Evolutionary conservation across 2,113 vertebrate genomes (phyloP), one percentile per base, ranked within the genome.

Genomic region (Alouatta palliata): DNA sequence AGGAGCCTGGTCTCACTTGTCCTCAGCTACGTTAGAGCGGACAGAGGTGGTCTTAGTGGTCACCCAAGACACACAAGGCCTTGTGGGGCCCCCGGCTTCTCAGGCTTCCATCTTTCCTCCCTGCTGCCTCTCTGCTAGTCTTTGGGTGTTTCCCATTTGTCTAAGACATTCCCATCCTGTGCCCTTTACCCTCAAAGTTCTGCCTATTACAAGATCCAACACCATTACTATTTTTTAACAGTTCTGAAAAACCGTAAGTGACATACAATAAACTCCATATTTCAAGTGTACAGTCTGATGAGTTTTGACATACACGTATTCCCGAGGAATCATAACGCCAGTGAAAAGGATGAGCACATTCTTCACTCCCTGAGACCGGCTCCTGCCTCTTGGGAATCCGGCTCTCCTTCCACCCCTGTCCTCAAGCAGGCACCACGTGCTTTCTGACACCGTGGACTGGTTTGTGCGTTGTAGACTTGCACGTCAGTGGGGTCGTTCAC

Each of bases 1-100:
- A 27, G 66, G 17, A 23, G 8, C 45, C 23, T 3, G 1, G 1
- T 49, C 30, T 56, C 14, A 0, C 13, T 21, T 1, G 23, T 45
- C 87, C 66, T 75, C 5, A 2, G 54, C 45, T n/a, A 5, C 10
- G 7, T 0, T 45, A 17, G 84, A 82, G 56, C 37, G 4, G 32
- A 16, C 20, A 17, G 10, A 45, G 8, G 32, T 17, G 52, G 43
- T 43, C 40, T 40, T 16, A 32, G 40, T 37, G 1, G 47, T 25
- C 58, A 25, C 77, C 14, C 58, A 27, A 13, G 58, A 58, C 86
- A 25, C 2, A 0, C 1, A 37, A 27, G 54, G 25, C 20, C 70
- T 30, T 49, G 14, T 27, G 70, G 58, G 20, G 37, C 37, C 61
- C 58, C 49, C n/a, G 70, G 40, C 35, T 47, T 45, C 85, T 20